Conservation (phyloP, 2,797 vertebrate genomes). For the Eulemur mongoz region DNA sequence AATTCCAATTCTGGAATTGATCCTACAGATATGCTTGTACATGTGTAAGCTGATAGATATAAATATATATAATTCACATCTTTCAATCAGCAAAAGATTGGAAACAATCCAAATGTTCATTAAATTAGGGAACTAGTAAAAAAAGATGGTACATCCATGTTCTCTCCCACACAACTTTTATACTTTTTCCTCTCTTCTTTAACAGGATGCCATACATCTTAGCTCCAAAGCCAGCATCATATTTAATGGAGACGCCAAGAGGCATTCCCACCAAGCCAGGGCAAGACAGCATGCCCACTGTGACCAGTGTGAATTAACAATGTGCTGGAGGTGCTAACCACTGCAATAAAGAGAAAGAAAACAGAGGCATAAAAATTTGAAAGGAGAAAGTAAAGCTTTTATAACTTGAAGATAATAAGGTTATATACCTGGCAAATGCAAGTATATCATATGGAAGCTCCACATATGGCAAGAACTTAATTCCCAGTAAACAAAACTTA, state of each 20-base stretch:
- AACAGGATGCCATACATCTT: background rate
- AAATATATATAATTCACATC: background rate
- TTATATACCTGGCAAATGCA: background rate
- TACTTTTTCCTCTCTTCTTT: background rate
- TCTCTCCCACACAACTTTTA: background rate
- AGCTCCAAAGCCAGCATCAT: background rate
- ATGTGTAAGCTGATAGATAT: background rate
- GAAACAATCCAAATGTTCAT: background rate
- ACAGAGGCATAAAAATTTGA: background rate
- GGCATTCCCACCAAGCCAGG: too few relatives aligned
- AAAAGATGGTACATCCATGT: background rate
- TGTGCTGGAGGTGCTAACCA: background rate
- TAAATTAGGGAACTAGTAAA: background rate
- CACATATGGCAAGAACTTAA: background rate
- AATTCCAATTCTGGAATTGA: background rate
- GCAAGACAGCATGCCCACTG: background rate
- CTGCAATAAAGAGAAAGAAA: background rate
- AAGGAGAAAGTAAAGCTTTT: background rate
- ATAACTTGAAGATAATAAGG: background rate
- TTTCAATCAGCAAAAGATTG: background rate
- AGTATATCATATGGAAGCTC: background rate
- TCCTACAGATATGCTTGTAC: background rate
- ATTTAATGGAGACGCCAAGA: background rate
- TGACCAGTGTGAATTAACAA: background rate
- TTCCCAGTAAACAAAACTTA: background rate